These are phyloP conservation scores for Caenorhabditis virilis DNA, from an alignment of 2,888 invertebrate genomes.

Conservation along the genomic window DNA sequence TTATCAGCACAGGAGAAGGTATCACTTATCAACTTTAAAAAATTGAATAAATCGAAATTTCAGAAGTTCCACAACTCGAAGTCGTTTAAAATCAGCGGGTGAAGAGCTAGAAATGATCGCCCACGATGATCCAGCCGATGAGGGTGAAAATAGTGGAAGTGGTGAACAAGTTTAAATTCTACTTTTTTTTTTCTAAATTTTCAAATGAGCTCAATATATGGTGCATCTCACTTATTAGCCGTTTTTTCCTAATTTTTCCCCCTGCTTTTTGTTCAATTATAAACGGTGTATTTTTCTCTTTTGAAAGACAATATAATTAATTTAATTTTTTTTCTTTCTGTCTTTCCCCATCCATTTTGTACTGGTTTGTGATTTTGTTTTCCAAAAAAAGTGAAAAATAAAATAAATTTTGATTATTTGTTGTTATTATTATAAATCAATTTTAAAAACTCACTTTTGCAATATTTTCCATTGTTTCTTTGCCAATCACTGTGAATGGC, in stretches of 20 bases:
- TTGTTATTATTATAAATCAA: neutral
- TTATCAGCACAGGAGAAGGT: conserved; percentile 33
- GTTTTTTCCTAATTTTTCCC: neutral
- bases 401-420: no score
- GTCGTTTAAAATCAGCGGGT: neutral
- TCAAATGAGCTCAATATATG: conserved; percentile 9
- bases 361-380: neutral
- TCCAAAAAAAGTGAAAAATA: neutral
- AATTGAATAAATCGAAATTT: neutral
- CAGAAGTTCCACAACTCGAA: neutral
- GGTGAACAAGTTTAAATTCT: conserved; percentile 6
- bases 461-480: conserved; percentile 66
- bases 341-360: neutral
- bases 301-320: neutral
- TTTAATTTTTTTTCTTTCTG: neutral
- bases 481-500: conserved; percentile 68
- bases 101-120: conserved; percentile 28
- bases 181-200: neutral
- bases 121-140: conserved; percentile 21
- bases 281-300: no score
- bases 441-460: conserved; percentile 42
- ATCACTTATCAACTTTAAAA: conserved; percentile 8
- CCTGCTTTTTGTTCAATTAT: neutral
- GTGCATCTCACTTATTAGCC: conserved; percentile 17
- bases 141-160: conserved; percentile 6